Evolutionary conservation across 2,888 invertebrate genomes (phyloP), one percentile per base, ranked within the genome.

Genomic region (Saturnia japonica): DNA sequence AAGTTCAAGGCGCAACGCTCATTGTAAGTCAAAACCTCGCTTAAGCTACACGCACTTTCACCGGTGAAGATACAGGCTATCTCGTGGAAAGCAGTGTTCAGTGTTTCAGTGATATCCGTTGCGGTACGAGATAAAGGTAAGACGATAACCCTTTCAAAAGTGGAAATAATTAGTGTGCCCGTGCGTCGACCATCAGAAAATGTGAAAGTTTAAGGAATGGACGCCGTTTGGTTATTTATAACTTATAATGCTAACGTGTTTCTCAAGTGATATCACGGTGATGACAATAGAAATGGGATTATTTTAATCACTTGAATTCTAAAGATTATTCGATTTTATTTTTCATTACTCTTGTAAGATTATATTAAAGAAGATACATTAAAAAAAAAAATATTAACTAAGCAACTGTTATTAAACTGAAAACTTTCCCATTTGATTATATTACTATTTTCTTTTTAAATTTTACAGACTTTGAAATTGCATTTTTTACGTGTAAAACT

Each of bases 1-100:
- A 96, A 96, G 96, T 96, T 96, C 96, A 96, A 96, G 96, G 96
- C 96, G 95, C 95, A 93, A 94, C 94, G 93, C 94, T 94, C 95
- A 95, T 94, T 92, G 92, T 92, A 89, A 91, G 92, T 91, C 83
- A 85, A 87, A 91, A 91, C 89, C 88, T 87, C 92, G 88, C 85
- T 86, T 87, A 80, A 85, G 85, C 84, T 85, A 85, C 90, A 94
- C 93, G 91, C 90, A 92, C 93, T 93, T 93, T 93, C 94, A 85
- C 92, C 90, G 80, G 89, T 88, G 88, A 88, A 84, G 76, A 78
- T 78, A 80, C 78, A 84, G 80, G 86, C 25, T 85, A 85, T 84
- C 84, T 81, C 78, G 88, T 87, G 86, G 87, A 88, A 89, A 88
- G 79, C 79, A 82, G 89, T 88, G 89, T 85, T 83, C 83, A 88